A percentile compares a stretch with the other conserved stretches of the same genome.
Conservation (phyloP, 92 coral and sea anemone genomes). For the Nematostella vectensis region DNA sequence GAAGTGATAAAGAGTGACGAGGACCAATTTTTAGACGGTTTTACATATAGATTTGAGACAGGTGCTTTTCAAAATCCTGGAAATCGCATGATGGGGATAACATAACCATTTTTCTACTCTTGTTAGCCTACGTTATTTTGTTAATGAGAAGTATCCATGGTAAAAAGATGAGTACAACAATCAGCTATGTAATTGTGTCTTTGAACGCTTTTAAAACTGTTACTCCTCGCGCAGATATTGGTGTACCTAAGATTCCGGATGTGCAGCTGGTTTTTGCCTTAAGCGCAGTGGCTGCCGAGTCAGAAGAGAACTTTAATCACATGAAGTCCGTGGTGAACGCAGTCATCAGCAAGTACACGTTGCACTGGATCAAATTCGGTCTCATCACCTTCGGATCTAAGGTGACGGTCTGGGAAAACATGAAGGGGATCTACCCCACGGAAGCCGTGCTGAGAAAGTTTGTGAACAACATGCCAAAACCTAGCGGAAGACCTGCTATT, state of each 20-base stretch:
- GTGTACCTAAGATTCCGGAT: constrained; percentile 24
- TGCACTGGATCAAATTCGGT: constrained; percentile 54
- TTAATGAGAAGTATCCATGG: too few relatives aligned
- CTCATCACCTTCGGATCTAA: constrained; percentile 53
- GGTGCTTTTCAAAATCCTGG: too few relatives aligned
- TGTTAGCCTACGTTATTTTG: too few relatives aligned
- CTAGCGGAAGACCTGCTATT: constrained; percentile 22
- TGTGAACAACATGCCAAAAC: constrained; percentile 2
- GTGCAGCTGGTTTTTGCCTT: constrained; percentile 48
- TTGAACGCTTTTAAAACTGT: too few relatives aligned
- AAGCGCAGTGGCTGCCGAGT: constrained; percentile 37
- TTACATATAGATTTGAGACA: too few relatives aligned
- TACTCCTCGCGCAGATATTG: too few relatives aligned
- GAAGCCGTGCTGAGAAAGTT: constrained; percentile 10
- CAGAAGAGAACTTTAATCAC: constrained; percentile 52
- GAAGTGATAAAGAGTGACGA: too few relatives aligned
- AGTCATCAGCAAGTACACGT: constrained; percentile 48
- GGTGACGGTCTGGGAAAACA: constrained; percentile 34
- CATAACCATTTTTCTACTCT: too few relatives aligned
- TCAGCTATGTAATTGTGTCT: too few relatives aligned
- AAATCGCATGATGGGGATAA: too few relatives aligned
- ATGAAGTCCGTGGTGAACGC: constrained; percentile 51
- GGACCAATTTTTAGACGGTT: too few relatives aligned
- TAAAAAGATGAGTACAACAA: too few relatives aligned
- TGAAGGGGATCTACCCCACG: constrained; percentile 19